Evolutionary conservation across 1,140 invertebrate species (phyloP), one percentile per base, ranked within the genome.

Genomic region (Atta colombica): DNA sequence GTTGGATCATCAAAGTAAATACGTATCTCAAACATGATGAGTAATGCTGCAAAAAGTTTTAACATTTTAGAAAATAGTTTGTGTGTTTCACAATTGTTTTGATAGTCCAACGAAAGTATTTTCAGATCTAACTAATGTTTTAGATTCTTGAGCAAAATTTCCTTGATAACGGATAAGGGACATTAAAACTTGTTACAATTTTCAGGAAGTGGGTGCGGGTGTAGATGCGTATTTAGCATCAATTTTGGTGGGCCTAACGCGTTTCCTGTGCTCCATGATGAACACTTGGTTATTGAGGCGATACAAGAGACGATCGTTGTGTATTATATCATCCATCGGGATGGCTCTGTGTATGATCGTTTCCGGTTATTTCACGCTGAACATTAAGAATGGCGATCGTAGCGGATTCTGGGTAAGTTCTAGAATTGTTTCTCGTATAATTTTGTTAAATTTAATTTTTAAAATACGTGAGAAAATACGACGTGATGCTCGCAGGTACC

Each of bases 191-290:
- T n/a, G 12, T 10, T 25, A 8, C 18, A 1, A 60, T 77, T 95
- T 94, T 18, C 77, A 96, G 94, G 95, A 96, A 88, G 94, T 96
- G 14, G 95, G 95, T 3, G 94, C 94, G 28, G 93, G 92, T 0
- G 91, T 97, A 0, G 92, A 97, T 84, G 92, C 95, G 0, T 96
- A 96, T 77, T 53, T 96, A 0, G 95, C 96, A 3, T 96, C 97
- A 4, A 96, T 97, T 58, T 92, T 97, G 7, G 95, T 98, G 65
- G 97, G 97, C 16, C 86, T 96, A 0, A 96, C 97, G 0, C 96
- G 97, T 69, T 96, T 97, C 66, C 66, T 97, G 12, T 96, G 96
- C 90, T 96, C 96, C 14, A 94, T 96, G 89, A 90, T 96, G 1
- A 96, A 96, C 71, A 96, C 96, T 2, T 96, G 94, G 90, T 89